Evolutionary conservation across 2,888 invertebrate species (phyloP).

Genomic region (Petrolisthes manimaculis): DNA sequence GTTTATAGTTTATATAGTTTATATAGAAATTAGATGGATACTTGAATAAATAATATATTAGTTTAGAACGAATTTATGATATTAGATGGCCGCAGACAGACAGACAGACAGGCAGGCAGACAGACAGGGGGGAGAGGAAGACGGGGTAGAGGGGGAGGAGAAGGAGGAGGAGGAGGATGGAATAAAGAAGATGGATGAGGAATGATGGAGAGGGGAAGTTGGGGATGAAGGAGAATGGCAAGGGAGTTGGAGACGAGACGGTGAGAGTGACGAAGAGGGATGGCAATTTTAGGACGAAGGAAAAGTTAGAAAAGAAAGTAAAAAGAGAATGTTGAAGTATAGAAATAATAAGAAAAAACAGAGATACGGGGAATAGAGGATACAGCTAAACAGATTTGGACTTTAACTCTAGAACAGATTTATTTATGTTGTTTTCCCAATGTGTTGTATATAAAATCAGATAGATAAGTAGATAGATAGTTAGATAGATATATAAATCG

Average conservation of each 20-base stretch:
- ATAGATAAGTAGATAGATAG: background rate
- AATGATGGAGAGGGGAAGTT: background rate
- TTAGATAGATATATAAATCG: no score
- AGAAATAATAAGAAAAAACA: background rate
- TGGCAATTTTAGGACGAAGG: background rate
- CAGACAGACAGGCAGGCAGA: background rate
- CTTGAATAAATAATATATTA: no score
- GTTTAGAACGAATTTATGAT: no score
- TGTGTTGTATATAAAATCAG: no score
- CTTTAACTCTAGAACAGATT: no score
- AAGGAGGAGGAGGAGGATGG: background rate
- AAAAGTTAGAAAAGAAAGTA: background rate
- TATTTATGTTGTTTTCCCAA: no score
- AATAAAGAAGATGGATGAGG: background rate
- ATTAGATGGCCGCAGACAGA: no score
- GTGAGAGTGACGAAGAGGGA: background rate
- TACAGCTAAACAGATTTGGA: no score
- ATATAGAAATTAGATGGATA: no score
- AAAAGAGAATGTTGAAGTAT: background rate
- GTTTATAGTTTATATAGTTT: no score
- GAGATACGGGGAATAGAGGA: background rate
- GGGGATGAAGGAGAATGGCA: background rate
- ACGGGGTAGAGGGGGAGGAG: no score
- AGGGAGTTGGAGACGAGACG: background rate
- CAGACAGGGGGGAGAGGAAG: background rate